Conservation (phyloP, 2,797 vertebrate species). For the Notolepis coatsorum region DNA sequence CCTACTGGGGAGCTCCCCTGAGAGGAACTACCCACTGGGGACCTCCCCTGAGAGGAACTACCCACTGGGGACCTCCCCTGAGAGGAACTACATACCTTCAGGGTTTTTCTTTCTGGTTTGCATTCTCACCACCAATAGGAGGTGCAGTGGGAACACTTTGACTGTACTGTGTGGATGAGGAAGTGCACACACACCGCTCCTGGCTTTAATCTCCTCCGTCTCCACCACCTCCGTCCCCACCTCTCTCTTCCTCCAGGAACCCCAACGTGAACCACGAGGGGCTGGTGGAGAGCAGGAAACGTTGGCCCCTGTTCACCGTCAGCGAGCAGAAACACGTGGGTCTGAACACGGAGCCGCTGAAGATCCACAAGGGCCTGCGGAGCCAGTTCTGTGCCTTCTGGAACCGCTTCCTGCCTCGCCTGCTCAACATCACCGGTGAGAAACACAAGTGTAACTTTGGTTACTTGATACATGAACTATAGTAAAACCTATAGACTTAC, state of each 20-base stretch:
- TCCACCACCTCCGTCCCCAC: neutral
- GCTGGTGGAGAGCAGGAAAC: slow-evolving; percentile 65
- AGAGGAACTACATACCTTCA: too few species aligned
- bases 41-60: too few species aligned
- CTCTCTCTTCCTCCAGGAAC: slow-evolving; percentile 72
- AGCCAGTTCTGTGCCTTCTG: slow-evolving; percentile 92
- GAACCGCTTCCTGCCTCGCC: slow-evolving; percentile 92
- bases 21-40: too few species aligned
- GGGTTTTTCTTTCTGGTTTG: too few species aligned
- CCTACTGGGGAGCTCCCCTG: too few species aligned
- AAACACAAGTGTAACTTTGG: neutral
- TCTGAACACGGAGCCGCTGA: slow-evolving; percentile 84
- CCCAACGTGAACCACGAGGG: slow-evolving; percentile 83
- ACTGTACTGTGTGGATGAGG: too few species aligned
- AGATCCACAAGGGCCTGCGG: slow-evolving; percentile 85
- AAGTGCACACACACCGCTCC: too few species aligned
- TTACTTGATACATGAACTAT: too few species aligned
- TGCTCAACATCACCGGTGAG: slow-evolving; percentile 92
- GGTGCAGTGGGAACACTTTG: too few species aligned
- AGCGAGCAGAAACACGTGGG: slow-evolving; percentile 85
- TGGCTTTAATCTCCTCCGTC: neutral
- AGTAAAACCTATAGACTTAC: too few species aligned
- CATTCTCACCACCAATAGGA: too few species aligned
- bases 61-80: too few species aligned
- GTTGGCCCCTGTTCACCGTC: slow-evolving; percentile 87